phyloP scores from a whole-genome alignment of 2,113 vertebrate genomes.

The Colaptes auratus region DNA sequence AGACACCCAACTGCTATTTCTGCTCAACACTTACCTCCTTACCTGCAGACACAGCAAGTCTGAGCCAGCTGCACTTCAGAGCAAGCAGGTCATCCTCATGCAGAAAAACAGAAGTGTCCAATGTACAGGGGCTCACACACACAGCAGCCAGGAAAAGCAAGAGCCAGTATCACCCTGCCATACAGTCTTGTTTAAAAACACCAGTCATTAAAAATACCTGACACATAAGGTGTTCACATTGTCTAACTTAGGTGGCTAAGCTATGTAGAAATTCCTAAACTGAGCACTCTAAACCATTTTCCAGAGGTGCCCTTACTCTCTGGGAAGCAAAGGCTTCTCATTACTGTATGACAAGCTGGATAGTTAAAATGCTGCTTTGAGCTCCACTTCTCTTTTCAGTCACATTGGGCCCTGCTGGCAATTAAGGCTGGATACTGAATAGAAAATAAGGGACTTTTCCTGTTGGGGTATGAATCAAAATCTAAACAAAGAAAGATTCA shows the following conservation, averaged over 20 bases:
- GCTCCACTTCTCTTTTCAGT: not conserved
- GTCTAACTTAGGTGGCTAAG: not conserved
- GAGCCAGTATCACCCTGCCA: not conserved
- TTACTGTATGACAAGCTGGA: not conserved
- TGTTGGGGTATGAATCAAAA: not conserved
- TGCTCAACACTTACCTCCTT: not conserved
- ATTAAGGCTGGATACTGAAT: not conserved
- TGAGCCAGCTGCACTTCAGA: not conserved
- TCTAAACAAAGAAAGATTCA: too few relatives aligned
- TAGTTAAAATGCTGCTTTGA: accelerated
- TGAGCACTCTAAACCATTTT: not conserved
- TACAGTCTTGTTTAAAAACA: not conserved
- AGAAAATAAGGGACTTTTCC: not conserved
- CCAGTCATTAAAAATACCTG: not conserved
- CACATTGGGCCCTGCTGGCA: not conserved
- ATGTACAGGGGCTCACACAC: accelerated
- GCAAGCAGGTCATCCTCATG: not conserved
- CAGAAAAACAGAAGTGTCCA: not conserved
- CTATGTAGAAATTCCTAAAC: not conserved
- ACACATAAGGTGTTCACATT: not conserved
- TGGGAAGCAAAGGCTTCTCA: not conserved
- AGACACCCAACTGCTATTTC: not conserved
- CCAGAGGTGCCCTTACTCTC: not conserved
- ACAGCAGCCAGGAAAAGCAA: not conserved
- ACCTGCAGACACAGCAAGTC: not conserved